A percentile compares a stretch with the other conserved stretches of the same genome.
Conservation (phyloP, 2,113 vertebrate genomes). For the Platichthys flesus region DNA sequence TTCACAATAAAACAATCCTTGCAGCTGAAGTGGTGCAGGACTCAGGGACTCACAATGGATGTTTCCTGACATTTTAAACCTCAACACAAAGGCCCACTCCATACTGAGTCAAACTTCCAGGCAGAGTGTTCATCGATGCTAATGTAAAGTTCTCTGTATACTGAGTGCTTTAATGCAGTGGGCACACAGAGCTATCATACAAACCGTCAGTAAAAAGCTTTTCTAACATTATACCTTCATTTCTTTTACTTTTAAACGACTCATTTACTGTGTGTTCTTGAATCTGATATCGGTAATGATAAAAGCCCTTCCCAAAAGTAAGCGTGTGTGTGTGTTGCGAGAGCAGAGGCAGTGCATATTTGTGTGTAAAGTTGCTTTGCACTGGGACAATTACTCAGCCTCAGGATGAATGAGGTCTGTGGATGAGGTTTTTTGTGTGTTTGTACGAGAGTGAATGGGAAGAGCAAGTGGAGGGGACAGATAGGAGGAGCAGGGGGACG, state of each 20-base stretch:
- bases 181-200: too few species aligned
- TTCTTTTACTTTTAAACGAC: background rate
- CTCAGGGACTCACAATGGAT: background rate
- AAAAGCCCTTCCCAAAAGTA: background rate
- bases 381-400: constrained; percentile 60
- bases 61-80: background rate
- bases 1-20: too few species aligned
- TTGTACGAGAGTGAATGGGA: constrained; percentile 56
- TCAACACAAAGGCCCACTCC: background rate
- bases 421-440: constrained; percentile 29
- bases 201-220: background rate
- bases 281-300: background rate
- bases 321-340: constrained; percentile 2
- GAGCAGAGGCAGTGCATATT: constrained; percentile 8
- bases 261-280: background rate
- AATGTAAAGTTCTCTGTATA: background rate
- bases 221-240: background rate
- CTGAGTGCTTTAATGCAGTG: background rate
- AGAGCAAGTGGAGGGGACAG: constrained; percentile 73
- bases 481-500: constrained; percentile 66
- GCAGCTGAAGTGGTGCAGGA: too few species aligned
- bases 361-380: constrained; percentile 38
- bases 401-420: constrained; percentile 66
- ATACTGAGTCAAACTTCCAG: background rate
- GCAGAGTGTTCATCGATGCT: background rate